Base-by-base conservation (phyloP, 2,888 invertebrate genomes). In the Drosophila maculinotata region DNA sequence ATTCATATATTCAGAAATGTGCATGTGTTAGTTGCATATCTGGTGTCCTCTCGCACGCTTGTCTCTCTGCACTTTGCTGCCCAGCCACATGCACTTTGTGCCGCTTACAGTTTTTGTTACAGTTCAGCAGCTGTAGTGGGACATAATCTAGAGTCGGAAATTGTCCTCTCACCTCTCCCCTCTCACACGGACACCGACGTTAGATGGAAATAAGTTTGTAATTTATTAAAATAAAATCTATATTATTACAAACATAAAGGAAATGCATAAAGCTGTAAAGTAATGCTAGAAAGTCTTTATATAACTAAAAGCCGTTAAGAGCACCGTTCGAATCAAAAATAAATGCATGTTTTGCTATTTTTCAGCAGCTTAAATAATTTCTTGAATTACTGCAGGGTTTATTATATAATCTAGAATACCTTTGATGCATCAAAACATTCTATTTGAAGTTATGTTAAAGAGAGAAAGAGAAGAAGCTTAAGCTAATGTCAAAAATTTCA, bases 31-130 rank as follows among this genome's bases (percentile, higher is more conserved):
- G 41, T 57, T 56, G 49, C 47, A 33, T 53, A 39, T 47, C 39
- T 52, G 52, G 23, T 35, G 47, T 77, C 47, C 60, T 60, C 62
- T 48, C 64, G 65, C 41, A 52, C 42, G 72, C 63, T 56, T 52
- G 54, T 49, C 39, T 44, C 62, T 56, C 59, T 54, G 44, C 41
- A 49, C 31, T 54, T 44, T 51, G 36, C 44, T 59, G 41, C 47
- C 60, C 64, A 42, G 26, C n/a, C 70, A 41, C 54, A 53, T 70
- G 69, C 54, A 47, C 56, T 70, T 56, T 58, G 41, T 38, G 52
- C 39, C 48, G 73, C 66, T 80, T 44, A 33, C 48, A 62, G 56
- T 85, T 69, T 66, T 72, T 67, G 73, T 69, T 73, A 62, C 79
- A 66, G 60, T 66, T 68, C 57, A 58, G 78, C 57, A 68, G 69